A percentile compares a stretch with the other conserved stretches of the same genome.
Conservation (phyloP, 2,797 vertebrate species). For the Saxicola maurus region DNA sequence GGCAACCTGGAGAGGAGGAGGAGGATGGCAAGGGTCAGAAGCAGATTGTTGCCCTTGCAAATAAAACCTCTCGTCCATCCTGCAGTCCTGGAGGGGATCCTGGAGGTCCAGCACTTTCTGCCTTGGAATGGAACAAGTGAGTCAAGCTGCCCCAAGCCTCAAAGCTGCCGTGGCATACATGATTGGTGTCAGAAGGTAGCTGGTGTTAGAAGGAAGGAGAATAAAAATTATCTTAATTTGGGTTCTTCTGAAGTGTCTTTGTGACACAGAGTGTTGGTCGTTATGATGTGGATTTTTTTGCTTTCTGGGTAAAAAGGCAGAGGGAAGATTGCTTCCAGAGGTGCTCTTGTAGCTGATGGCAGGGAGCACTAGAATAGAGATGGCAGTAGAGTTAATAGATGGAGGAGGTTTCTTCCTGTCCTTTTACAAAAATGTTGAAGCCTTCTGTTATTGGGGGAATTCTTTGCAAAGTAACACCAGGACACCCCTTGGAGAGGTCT, state of each 20-base stretch:
- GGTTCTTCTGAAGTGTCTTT: neutral
- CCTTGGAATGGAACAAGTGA: fast-evolving
- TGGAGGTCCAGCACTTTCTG: fast-evolving
- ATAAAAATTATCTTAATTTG: neutral
- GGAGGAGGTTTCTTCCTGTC: neutral
- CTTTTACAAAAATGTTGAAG: neutral
- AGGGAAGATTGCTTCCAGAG: neutral
- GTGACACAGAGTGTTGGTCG: neutral
- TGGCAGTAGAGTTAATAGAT: neutral
- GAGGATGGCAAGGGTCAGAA: neutral
- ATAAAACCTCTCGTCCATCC: fast-evolving
- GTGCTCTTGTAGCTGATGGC: neutral
- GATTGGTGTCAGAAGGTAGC: fast-evolving
- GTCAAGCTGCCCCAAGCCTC: fast-evolving
- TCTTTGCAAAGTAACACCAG: neutral
- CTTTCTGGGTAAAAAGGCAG: neutral
- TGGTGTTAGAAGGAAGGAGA: neutral
- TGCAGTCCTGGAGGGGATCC: fast-evolving
- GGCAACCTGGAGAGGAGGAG: neutral
- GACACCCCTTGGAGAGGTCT: neutral
- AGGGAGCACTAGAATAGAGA: neutral
- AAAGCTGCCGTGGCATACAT: fast-evolving
- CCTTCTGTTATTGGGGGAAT: neutral
- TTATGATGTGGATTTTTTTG: neutral
- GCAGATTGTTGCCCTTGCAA: neutral